Percentiles rank a stretch among this genome's conserved stretches.
Evolutionary conservation across 2,888 invertebrate species (phyloP).

Genomic region (Lasius platythorax): DNA sequence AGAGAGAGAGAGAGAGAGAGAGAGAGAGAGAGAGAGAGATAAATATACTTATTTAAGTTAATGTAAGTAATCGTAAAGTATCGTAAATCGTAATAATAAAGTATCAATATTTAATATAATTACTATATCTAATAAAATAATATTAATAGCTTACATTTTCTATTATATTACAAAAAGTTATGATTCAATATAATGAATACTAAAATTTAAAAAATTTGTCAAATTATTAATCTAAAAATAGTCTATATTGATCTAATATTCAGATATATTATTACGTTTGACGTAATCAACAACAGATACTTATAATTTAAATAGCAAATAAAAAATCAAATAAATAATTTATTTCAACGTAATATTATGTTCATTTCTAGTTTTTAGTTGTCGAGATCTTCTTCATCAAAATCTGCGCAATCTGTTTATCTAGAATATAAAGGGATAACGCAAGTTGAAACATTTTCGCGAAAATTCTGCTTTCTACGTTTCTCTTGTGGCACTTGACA

Average conservation of each 20-base stretch:
- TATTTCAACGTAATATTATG: background rate
- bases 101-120: too few relatives aligned
- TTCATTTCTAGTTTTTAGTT: background rate
- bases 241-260: background rate
- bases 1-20: too few relatives aligned
- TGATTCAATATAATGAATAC: too few relatives aligned
- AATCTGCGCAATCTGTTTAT: slow-evolving; percentile 8
- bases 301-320: background rate
- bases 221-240: background rate
- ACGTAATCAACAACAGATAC: background rate
- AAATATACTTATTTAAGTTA: too few relatives aligned
- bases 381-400: slow-evolving; percentile 1
- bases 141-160: too few relatives aligned
- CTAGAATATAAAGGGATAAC: background rate
- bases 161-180: too few relatives aligned
- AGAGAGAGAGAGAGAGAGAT: too few relatives aligned
- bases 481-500: slow-evolving; percentile 6
- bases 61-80: too few relatives aligned
- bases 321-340: background rate
- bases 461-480: slow-evolving; percentile 8
- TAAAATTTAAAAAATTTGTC: background rate
- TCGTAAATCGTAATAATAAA: too few relatives aligned
- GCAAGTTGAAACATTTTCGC: background rate
- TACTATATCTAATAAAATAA: too few relatives aligned
- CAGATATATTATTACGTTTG: background rate